Evolutionary conservation across 1,140 invertebrate species (phyloP).

Genomic region (Microplitis mediator): DNA sequence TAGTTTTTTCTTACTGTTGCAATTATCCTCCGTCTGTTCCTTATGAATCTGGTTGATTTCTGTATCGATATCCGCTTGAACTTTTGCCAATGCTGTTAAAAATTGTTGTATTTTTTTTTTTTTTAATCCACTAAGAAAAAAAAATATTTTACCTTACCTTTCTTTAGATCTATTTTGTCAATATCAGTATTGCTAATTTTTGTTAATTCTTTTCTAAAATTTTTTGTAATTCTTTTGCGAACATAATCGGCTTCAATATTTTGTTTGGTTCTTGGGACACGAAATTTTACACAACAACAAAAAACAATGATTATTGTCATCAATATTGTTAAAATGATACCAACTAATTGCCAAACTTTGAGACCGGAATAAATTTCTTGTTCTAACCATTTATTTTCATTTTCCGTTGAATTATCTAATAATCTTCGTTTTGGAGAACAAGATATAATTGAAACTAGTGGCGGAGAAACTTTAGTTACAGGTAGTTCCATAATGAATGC

Average conservation of each 20-base stretch:
- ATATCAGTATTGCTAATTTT: slow-evolving; percentile 85
- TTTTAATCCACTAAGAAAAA: background rate
- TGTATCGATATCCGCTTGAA: slow-evolving; percentile 57
- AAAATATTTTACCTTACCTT: slow-evolving; percentile 64
- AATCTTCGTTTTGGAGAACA: slow-evolving; percentile 42
- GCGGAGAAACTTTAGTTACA: slow-evolving; percentile 23
- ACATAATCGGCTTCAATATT: slow-evolving; percentile 91
- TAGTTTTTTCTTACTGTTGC: too few species aligned
- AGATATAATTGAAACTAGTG: slow-evolving; percentile 31
- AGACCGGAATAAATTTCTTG: slow-evolving; percentile 50
- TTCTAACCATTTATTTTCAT: slow-evolving; percentile 49
- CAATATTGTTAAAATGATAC: slow-evolving; percentile 53
- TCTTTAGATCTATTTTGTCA: slow-evolving; percentile 80
- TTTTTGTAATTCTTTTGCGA: slow-evolving; percentile 79
- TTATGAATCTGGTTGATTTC: too few species aligned
- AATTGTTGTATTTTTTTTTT: slow-evolving; percentile 17
- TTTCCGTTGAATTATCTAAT: slow-evolving; percentile 38
- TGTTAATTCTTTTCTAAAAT: slow-evolving; percentile 79
- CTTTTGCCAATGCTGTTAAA: slow-evolving; percentile 58
- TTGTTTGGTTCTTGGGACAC: slow-evolving; percentile 89
- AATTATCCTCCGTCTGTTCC: too few species aligned
- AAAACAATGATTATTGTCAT: slow-evolving; percentile 69
- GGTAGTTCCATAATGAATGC: slow-evolving; percentile 17
- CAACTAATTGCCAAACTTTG: slow-evolving; percentile 55
- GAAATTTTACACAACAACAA: slow-evolving; percentile 85